phyloP scores from a whole-genome alignment of 2,113 vertebrate genomes.

The Brachirus orientalis region DNA sequence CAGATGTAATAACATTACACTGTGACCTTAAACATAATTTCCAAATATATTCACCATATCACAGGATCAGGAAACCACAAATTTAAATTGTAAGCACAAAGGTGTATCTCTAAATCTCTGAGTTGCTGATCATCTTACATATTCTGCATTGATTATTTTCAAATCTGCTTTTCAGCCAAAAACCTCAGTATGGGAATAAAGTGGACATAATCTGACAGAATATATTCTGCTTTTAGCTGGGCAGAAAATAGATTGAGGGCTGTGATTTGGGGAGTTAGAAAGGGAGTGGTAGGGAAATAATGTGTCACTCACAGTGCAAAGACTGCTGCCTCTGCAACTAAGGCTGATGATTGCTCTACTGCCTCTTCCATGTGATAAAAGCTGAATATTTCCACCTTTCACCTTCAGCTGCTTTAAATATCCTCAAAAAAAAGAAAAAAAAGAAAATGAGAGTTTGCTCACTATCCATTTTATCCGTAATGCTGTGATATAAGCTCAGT shows the following conservation, averaged over 20 bases:
- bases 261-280: constrained; percentile 56
- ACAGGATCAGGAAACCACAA: constrained; percentile 28
- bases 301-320: constrained; percentile 83
- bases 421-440: constrained; percentile 3
- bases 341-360: constrained; percentile 40
- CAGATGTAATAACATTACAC: constrained; percentile 5
- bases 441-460: constrained; percentile 6
- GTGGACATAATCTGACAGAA: constrained; percentile 80
- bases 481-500: constrained; percentile 12
- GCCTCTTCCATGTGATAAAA: constrained; percentile 53
- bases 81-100: constrained; percentile 28
- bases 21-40: constrained; percentile 22
- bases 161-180: constrained; percentile 41
- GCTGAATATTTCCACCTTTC: constrained; percentile 51
- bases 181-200: constrained; percentile 49
- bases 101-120: constrained; percentile 9
- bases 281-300: constrained; percentile 76
- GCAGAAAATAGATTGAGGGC: constrained; percentile 89
- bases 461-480: constrained; percentile 14
- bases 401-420: constrained; percentile 31
- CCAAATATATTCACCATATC: constrained; percentile 23
- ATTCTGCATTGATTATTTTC: constrained; percentile 38
- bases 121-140: constrained; percentile 33
- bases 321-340: constrained; percentile 65
- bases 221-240: constrained; percentile 88